Conservation (phyloP, 2,113 vertebrate genomes). For the Hypomesus transpacificus region DNA sequence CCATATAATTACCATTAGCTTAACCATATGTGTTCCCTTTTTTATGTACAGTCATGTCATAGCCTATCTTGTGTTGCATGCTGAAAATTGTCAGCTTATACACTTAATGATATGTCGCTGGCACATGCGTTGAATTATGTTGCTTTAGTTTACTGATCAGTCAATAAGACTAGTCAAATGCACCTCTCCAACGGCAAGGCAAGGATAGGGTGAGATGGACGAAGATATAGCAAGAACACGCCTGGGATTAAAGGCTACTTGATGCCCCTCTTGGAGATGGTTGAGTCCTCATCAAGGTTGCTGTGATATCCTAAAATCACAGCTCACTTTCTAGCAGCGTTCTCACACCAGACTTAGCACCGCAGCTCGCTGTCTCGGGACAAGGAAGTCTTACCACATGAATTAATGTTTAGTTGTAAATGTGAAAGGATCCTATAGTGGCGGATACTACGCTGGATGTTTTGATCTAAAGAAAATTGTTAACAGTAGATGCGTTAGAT, state of each 20-base stretch:
- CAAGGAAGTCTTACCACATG: conserved; percentile 33
- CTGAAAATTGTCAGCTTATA: neutral
- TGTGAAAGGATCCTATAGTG: conserved; percentile 87
- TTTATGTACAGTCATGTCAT: conserved; percentile 42
- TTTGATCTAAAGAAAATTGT: conserved; percentile 80
- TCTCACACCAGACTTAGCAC: conserved; percentile 56
- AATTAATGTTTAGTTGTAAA: conserved; percentile 63
- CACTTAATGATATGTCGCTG: conserved; percentile 58
- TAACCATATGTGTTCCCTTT: neutral
- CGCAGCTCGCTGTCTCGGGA: conserved; percentile 50
- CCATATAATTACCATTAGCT: conserved; percentile 35
- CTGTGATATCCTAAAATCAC: conserved; percentile 86
- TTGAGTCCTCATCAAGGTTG: conserved; percentile 98
- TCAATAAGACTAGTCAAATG: conserved; percentile 58
- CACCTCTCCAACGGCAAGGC: conserved; percentile 8
- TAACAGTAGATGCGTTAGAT: conserved; percentile 87
- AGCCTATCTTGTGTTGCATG: conserved; percentile 12
- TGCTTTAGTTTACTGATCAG: conserved; percentile 41
- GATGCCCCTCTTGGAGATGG: conserved; percentile 96
- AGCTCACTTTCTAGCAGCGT: conserved; percentile 72
- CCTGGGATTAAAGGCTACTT: conserved; percentile 74
- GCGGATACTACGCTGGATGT: conserved; percentile 81
- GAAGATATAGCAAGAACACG: conserved; percentile 41
- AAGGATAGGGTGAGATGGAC: conserved; percentile 25
- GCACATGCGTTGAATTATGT: conserved; percentile 16